Percentiles rank a stretch among this genome's conserved stretches.
Conservation (phyloP, 2,888 invertebrate genomes). For the Gerris lacustris region DNA sequence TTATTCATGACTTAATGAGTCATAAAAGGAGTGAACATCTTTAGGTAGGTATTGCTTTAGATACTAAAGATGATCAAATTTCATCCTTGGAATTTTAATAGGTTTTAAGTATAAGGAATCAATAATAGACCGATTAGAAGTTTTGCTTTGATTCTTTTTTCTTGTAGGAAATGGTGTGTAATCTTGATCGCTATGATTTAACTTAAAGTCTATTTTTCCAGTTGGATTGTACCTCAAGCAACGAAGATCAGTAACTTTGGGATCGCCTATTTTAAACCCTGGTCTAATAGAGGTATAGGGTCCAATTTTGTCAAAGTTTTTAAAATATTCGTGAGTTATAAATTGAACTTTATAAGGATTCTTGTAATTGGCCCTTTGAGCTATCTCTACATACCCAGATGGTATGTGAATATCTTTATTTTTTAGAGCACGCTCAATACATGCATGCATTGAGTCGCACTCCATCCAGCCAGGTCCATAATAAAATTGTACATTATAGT, state of each 20-base stretch:
- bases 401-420: conserved; percentile 12
- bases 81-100: conserved; percentile 9
- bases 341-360: no score
- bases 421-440: conserved; percentile 12
- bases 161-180: conserved; percentile 8
- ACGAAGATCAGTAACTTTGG: not conserved
- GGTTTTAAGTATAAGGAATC: conserved; percentile 6
- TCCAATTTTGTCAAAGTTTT: no score
- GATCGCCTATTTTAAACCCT: not conserved
- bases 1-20: no score
- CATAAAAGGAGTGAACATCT: no score
- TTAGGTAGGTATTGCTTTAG: conserved; percentile 5
- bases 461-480: conserved; percentile 9
- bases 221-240: not conserved
- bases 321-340: no score
- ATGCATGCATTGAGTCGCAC: conserved; percentile 18
- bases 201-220: not conserved
- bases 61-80: conserved; percentile 12
- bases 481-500: conserved; percentile 32
- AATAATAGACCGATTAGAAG: not conserved
- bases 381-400: conserved; percentile 7
- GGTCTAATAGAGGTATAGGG: no score
- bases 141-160: not conserved
- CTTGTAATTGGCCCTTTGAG: not conserved
- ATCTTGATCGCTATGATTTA: not conserved